Conservation (phyloP, 2,888 invertebrate species). For the Laothoe populi region DNA sequence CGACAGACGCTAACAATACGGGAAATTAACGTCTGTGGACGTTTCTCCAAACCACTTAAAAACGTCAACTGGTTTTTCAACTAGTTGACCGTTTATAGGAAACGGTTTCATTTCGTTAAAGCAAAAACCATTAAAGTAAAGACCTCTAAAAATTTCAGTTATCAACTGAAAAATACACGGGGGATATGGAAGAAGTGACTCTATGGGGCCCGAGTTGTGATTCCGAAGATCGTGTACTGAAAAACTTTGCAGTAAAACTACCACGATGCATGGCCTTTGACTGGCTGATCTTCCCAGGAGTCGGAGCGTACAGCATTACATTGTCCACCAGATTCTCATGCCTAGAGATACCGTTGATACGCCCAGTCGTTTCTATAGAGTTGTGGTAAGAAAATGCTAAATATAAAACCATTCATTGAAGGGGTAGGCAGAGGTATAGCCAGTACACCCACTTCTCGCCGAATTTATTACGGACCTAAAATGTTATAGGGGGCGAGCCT, state of each 20-base stretch:
- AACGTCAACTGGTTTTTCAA: too few relatives aligned
- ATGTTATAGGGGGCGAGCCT: too few relatives aligned
- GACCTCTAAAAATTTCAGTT: not conserved
- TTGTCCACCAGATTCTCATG: conserved; percentile 48
- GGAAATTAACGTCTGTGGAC: too few relatives aligned
- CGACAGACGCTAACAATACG: too few relatives aligned
- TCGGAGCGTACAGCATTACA: conserved; percentile 49
- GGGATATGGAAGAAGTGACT: not conserved
- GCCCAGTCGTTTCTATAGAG: conserved; percentile 46
- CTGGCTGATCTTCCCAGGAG: conserved; percentile 49
- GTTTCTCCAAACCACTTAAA: too few relatives aligned
- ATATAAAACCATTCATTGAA: too few relatives aligned
- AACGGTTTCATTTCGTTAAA: too few relatives aligned
- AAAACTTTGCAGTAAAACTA: conserved; percentile 38
- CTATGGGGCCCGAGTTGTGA: conserved; percentile 47
- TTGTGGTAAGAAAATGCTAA: conserved; percentile 48
- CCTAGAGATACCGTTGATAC: conserved; percentile 42
- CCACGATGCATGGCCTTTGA: conserved; percentile 45
- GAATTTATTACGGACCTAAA: too few relatives aligned
- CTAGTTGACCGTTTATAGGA: too few relatives aligned
- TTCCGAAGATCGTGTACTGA: conserved; percentile 48
- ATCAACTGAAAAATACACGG: not conserved
- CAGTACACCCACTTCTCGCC: too few relatives aligned
- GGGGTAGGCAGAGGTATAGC: too few relatives aligned
- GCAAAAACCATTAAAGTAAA: conserved; percentile 25